Evolutionary conservation across 2,797 vertebrate genomes (phyloP), one percentile per base, ranked within the genome.

Genomic region (Apodemus agrarius): DNA sequence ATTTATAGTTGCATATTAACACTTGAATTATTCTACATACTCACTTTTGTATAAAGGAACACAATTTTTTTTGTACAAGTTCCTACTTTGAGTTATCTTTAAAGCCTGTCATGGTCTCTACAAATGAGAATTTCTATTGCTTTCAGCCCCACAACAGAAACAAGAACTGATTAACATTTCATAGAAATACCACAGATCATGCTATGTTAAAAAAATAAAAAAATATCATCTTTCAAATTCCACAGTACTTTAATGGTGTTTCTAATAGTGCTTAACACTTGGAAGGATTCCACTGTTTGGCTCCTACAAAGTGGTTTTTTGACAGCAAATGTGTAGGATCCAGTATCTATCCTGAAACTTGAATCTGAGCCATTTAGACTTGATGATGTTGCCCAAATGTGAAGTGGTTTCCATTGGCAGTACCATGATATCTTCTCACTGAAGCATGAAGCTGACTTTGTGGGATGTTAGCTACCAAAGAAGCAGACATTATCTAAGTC

Each of bases 221-320:
- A 72, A 95, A 96, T 97, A 93, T 76, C 92, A 89, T 96, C 89
- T 91, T 97, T 89, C 93, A 90, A 95, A 90, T 67, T 95, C 89
- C 93, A 37, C 37, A 95, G 72, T 94, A 94, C 78, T 97, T 97
- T 97, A 97, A 97, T 97, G 95, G 96, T 92, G 87, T 95, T 96
- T 97, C 97, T 97, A 98, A 97, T 98, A 97, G 96, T 97, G 94
- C 96, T 91, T 95, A 97, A 91, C 95, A 96, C 72, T 98, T 98
- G 97, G 95, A 97, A 95, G 75, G 65, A 75, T 90, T 96, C 96
- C 95, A 97, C 86, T 87, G 91, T 95, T 94, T 98, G 96, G 96
- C 97, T 96, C 93, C 81, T 96, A 95, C 29, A 97, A 97, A 97
- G 97, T 96, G 89, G 95, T 92, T 98, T 87, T 97, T 94, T 91